Evolutionary conservation across 1,140 invertebrate species (phyloP).

Genomic region (Chironomus striatipennis): DNA sequence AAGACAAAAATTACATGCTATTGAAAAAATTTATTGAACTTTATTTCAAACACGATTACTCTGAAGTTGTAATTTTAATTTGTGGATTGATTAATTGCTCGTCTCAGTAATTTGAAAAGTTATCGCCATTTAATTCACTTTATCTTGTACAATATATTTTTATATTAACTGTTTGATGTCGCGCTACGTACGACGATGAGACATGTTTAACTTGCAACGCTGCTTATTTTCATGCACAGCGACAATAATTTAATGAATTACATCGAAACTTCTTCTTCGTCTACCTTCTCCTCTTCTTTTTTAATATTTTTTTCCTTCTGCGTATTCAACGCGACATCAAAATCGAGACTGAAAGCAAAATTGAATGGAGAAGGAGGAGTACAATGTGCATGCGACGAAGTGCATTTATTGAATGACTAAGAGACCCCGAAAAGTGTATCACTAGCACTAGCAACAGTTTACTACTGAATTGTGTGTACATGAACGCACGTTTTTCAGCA

Average conservation of each 20-base stretch:
- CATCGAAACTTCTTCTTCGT: background rate
- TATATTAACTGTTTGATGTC: background rate
- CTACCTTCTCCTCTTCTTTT: background rate
- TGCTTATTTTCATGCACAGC: background rate
- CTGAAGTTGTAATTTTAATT: background rate
- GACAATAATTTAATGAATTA: background rate
- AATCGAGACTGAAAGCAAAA: background rate
- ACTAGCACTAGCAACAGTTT: background rate
- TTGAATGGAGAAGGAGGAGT: background rate
- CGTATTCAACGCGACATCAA: background rate
- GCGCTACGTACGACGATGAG: background rate
- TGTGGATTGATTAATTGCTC: background rate
- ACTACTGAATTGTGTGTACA: background rate
- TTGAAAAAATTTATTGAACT: too few relatives aligned
- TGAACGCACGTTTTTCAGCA: background rate
- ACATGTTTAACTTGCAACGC: background rate
- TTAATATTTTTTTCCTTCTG: too few relatives aligned
- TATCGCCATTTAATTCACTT: background rate
- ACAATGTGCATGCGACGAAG: background rate
- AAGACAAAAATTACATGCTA: background rate
- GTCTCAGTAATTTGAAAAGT: background rate
- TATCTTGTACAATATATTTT: background rate
- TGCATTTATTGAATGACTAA: background rate
- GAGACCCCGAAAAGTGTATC: background rate
- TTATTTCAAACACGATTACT: too few relatives aligned